These are phyloP conservation scores for Cyphotilapia sp. DNA, from an alignment of 2,113 vertebrate genomes.

Conservation along the genomic window DNA sequence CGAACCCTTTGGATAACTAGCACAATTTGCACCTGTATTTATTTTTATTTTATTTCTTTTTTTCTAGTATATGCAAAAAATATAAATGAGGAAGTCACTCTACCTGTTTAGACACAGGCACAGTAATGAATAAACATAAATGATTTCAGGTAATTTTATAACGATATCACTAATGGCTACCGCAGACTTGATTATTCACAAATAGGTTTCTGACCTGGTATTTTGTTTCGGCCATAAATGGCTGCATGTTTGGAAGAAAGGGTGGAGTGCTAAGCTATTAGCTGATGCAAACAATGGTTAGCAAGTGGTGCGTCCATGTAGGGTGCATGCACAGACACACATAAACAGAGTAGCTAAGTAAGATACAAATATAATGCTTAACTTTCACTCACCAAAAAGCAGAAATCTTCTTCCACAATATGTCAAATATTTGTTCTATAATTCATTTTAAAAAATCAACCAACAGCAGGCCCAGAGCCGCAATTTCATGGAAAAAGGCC, in stretches of 20 bases:
- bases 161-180: not conserved
- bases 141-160: not conserved
- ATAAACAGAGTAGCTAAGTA: not conserved
- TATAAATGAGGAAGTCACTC: not conserved
- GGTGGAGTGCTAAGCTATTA: not conserved
- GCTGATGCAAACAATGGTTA: not conserved
- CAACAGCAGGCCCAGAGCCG: rapidly evolving
- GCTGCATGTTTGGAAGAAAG: not conserved
- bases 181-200: not conserved
- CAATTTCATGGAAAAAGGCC: not conserved
- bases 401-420: not conserved
- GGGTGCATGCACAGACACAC: not conserved
- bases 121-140: not conserved
- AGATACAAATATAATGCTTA: not conserved
- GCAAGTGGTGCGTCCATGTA: not conserved
- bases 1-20: not conserved
- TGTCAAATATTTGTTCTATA: not conserved
- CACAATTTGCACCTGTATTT: not conserved
- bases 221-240: not conserved
- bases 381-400: not conserved
- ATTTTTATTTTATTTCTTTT: not conserved
- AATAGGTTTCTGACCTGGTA: not conserved
- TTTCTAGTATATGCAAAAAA: not conserved
- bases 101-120: not conserved
- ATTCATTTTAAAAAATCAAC: not conserved